Evolutionary conservation across 2,888 invertebrate genomes (phyloP).

Genomic region (Drosophila mayaguana): DNA sequence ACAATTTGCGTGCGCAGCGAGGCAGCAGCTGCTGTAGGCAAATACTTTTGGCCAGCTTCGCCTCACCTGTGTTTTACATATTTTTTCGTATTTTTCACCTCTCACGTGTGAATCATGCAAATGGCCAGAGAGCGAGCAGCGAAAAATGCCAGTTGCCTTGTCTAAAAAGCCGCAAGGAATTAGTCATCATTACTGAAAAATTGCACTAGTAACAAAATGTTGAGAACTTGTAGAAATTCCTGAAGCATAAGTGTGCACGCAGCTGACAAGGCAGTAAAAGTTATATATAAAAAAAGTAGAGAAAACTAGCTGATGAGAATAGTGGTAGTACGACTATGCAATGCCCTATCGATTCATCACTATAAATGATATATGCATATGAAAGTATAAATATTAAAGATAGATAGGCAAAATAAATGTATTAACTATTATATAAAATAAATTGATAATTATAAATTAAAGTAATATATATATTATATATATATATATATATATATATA

Average conservation of each 20-base stretch:
- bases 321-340: neutral
- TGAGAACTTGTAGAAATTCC: slow-evolving; percentile 63
- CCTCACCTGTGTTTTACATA: slow-evolving; percentile 55
- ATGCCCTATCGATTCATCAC: slow-evolving; percentile 31
- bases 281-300: neutral
- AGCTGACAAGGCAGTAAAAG: slow-evolving; percentile 33
- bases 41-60: slow-evolving; percentile 18
- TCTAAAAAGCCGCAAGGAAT: slow-evolving; percentile 52
- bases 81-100: slow-evolving; percentile 55
- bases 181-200: slow-evolving; percentile 76
- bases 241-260: slow-evolving; percentile 65
- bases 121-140: slow-evolving; percentile 29
- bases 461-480: too few species aligned
- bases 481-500: too few species aligned
- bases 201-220: slow-evolving; percentile 61
- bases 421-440: too few species aligned
- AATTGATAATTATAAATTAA: too few species aligned
- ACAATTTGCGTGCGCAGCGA: neutral
- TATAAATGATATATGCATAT: too few species aligned
- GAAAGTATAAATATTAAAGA: too few species aligned
- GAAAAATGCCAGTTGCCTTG: slow-evolving; percentile 30
- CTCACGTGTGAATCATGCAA: slow-evolving; percentile 67
- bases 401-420: too few species aligned
- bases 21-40: slow-evolving; percentile 19
- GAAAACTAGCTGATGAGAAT: neutral